phyloP scores from a whole-genome alignment of 1,140 invertebrate species.

The Aethina tumida region DNA sequence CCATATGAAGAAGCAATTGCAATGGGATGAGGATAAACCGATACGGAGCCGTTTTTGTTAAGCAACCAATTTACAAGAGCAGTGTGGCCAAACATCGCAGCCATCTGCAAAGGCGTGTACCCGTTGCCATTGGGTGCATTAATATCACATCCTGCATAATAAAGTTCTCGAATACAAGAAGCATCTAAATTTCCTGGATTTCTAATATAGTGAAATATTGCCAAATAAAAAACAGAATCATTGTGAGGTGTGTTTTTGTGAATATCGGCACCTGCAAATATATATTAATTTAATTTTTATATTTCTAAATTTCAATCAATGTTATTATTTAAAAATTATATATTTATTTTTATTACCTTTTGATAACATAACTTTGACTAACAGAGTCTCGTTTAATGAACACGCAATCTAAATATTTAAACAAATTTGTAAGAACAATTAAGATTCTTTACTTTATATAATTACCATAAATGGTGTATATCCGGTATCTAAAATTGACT shows the following conservation, averaged over 20 bases:
- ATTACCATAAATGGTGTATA: slow-evolving; percentile 23
- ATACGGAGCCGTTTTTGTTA: slow-evolving; percentile 21
- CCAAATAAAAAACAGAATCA: slow-evolving; percentile 26
- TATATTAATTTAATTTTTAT: slow-evolving; percentile 5
- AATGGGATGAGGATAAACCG: slow-evolving; percentile 17
- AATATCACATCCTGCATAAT: slow-evolving; percentile 27
- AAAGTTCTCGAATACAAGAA: slow-evolving; percentile 27
- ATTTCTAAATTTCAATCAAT: slow-evolving; percentile 9
- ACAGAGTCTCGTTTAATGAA: slow-evolving; percentile 22
- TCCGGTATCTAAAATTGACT: no score
- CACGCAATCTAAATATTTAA: no score
- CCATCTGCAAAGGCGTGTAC: slow-evolving; percentile 25
- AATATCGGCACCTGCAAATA: slow-evolving; percentile 23
- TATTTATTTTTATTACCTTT: slow-evolving; percentile 13
- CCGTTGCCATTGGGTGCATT: slow-evolving; percentile 21
- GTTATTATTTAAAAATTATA: slow-evolving; percentile 10
- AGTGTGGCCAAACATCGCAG: slow-evolving; percentile 28
- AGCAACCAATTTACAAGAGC: slow-evolving; percentile 26
- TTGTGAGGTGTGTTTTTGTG: slow-evolving; percentile 18
- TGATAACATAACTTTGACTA: slow-evolving; percentile 27
- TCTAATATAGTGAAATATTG: slow-evolving; percentile 22
- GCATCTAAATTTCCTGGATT: slow-evolving; percentile 23
- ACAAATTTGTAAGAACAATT: no score
- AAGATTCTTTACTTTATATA: no score
- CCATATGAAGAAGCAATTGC: no score